Evolutionary conservation across 2,113 vertebrate genomes (phyloP).

Genomic region (Heterotilapia buettikoferi): DNA sequence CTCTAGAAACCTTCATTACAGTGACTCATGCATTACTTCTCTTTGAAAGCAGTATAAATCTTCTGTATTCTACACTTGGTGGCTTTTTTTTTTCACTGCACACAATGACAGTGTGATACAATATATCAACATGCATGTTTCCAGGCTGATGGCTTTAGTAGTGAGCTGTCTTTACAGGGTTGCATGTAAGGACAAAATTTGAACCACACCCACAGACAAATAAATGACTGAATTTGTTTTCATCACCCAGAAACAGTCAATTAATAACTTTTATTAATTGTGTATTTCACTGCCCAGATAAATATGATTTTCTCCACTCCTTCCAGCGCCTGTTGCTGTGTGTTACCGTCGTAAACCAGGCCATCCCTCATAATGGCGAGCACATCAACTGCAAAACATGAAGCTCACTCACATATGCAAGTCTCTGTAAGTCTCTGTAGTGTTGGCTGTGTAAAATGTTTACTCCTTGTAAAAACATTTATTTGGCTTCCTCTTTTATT

Average conservation of each 20-base stretch:
- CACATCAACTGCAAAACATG: not conserved
- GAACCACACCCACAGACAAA: not conserved
- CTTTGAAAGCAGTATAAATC: not conserved
- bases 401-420: not conserved
- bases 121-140: not conserved
- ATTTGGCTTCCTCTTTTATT: conserved; percentile 5
- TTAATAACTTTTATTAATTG: not conserved
- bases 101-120: not conserved
- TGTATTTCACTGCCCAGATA: not conserved
- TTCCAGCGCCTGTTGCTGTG: not conserved
- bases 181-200: not conserved
- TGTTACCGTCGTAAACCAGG: not conserved
- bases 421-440: not conserved
- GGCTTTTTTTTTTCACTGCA: not conserved
- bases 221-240: not conserved
- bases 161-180: not conserved
- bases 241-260: not conserved
- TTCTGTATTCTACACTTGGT: not conserved
- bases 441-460: conserved; percentile 14
- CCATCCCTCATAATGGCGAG: not conserved
- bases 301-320: not conserved
- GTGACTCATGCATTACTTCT: not conserved
- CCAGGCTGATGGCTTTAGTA: not conserved
- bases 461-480: conserved; percentile 20
- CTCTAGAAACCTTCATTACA: not conserved